A percentile compares a stretch with the other conserved stretches of the same genome.
Evolutionary conservation across 35 echinoderm and acorn worm species (phyloP).

Genomic region (Apostichopus parvimensis): DNA sequence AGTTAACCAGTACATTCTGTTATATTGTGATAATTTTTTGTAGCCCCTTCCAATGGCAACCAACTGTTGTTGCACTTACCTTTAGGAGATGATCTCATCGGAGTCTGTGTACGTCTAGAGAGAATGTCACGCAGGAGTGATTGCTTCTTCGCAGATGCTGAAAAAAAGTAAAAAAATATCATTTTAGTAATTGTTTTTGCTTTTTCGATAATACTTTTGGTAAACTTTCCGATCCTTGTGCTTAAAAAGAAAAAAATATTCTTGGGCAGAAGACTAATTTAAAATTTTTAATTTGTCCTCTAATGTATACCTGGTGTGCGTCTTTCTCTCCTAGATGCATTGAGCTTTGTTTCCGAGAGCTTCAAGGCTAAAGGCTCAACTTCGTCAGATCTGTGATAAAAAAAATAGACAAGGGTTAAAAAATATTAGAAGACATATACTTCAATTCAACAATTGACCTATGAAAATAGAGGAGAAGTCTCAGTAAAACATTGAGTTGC

Average conservation of each 20-base stretch:
- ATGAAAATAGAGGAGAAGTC: too few relatives aligned
- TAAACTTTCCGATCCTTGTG: too few relatives aligned
- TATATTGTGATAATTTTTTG: too few relatives aligned
- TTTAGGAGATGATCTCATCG: constrained; percentile 76
- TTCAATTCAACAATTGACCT: too few relatives aligned
- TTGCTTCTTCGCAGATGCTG: constrained; percentile 67
- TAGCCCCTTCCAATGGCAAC: too few relatives aligned
- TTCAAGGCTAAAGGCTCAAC: constrained; percentile 58
- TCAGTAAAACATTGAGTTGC: too few relatives aligned
- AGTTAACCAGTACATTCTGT: too few relatives aligned
- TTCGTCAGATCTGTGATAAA: constrained; percentile 52
- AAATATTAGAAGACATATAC: not conserved
- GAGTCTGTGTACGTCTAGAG: constrained; percentile 74
- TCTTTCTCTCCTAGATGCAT: not conserved
- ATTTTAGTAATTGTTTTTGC: too few relatives aligned
- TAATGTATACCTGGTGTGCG: constrained; percentile 38
- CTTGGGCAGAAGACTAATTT: too few relatives aligned
- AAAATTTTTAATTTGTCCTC: not conserved
- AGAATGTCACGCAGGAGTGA: constrained; percentile 73
- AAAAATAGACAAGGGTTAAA: not conserved
- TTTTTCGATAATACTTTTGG: too few relatives aligned
- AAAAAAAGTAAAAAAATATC: not conserved
- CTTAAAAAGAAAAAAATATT: too few relatives aligned
- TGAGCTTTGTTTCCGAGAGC: constrained; percentile 54
- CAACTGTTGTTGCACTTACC: constrained; percentile 6